Evolutionary conservation across 2,797 vertebrate species (phyloP).

Genomic region (Labroides dimidiatus): DNA sequence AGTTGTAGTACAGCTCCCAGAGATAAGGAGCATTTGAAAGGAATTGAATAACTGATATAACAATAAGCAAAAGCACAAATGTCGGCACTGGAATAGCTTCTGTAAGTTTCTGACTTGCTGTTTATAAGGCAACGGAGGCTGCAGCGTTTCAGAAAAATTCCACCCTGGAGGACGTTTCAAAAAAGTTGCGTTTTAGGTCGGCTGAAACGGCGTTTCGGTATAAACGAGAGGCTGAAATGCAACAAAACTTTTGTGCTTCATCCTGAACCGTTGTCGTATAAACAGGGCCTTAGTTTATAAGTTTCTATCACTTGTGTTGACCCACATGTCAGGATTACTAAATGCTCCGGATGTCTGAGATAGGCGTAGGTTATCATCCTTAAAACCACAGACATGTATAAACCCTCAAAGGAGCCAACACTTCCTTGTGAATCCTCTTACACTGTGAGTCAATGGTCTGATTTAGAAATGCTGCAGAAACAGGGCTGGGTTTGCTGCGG

Average conservation of each 20-base stretch:
- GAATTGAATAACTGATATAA: neutral
- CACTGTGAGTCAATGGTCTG: slow-evolving; percentile 6
- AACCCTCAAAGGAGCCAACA: neutral
- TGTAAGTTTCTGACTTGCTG: no score
- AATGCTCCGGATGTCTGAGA: slow-evolving; percentile 7
- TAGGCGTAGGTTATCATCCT: neutral
- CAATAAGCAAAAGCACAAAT: neutral
- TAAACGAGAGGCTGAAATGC: no score
- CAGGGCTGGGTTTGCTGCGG: slow-evolving; percentile 11
- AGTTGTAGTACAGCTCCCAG: neutral
- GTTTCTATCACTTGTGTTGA: slow-evolving; percentile 6
- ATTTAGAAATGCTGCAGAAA: slow-evolving; percentile 16
- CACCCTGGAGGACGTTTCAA: no score
- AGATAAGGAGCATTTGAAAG: neutral
- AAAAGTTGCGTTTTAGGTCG: no score
- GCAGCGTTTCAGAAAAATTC: no score
- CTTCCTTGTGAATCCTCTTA: slow-evolving; percentile 1
- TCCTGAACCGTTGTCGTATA: no score
- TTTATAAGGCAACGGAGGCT: no score
- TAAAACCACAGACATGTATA: slow-evolving; percentile 11
- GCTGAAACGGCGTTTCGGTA: no score
- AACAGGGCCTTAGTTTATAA: no score
- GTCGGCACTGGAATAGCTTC: no score
- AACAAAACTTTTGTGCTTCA: no score
- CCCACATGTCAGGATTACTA: slow-evolving; percentile 13